A percentile compares a stretch with the other conserved stretches of the same genome.
phyloP scores from a whole-genome alignment of 2,113 vertebrate genomes.

The Anolis carolinensis region DNA sequence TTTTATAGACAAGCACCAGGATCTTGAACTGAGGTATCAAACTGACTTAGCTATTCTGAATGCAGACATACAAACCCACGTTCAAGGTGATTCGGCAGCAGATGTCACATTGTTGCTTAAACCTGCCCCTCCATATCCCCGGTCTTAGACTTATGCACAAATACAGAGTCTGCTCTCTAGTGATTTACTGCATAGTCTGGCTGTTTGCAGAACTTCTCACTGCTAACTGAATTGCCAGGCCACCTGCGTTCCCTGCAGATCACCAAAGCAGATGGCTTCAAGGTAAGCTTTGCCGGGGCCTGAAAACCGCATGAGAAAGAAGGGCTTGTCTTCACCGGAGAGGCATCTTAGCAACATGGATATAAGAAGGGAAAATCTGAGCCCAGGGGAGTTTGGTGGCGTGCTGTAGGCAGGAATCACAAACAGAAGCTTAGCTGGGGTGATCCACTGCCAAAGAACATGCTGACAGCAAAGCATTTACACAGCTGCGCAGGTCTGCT shows the following conservation, averaged over 20 bases:
- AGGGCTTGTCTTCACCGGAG: not conserved
- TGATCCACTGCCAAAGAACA: not conserved
- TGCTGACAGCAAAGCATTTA: not conserved
- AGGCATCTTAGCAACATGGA: not conserved
- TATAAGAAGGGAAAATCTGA: not conserved
- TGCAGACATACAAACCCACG: not conserved
- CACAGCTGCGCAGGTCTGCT: not conserved
- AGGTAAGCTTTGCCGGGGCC: not conserved
- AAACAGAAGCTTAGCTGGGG: slow-evolving; percentile 1
- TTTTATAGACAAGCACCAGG: too few species aligned
- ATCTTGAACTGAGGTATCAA: too few species aligned
- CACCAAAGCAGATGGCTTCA: slow-evolving; percentile 14
- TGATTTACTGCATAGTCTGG: slow-evolving; percentile 14
- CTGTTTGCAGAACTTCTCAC: slow-evolving; percentile 29
- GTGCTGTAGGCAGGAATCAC: not conserved
- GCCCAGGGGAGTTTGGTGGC: not conserved
- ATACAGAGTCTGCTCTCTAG: not conserved
- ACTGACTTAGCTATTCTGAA: not conserved
- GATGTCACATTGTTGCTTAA: not conserved
- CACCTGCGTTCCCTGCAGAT: slow-evolving; percentile 35
- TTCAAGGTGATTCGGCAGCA: not conserved
- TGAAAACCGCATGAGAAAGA: not conserved
- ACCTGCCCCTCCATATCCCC: not conserved
- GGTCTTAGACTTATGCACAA: not conserved
- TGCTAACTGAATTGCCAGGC: slow-evolving; percentile 7